Evolutionary conservation across 2,113 vertebrate genomes (phyloP).

Genomic region (Oostethus manadensis): DNA sequence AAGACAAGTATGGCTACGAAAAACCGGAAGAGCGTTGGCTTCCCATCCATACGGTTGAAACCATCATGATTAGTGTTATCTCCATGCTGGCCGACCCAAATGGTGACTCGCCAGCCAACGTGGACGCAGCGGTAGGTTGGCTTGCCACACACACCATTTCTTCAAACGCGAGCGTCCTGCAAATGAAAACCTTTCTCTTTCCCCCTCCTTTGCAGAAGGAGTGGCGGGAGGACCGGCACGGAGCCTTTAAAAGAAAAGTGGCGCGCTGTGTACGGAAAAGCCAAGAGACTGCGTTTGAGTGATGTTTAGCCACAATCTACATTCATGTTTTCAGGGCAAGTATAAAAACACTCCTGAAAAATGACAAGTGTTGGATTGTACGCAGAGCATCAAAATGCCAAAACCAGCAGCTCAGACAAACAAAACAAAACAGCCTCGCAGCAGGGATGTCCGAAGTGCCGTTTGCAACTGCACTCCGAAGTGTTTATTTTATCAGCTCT

Average conservation of each 20-base stretch:
- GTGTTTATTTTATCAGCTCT: too few species aligned
- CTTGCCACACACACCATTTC: neutral
- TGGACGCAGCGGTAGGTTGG: conserved; percentile 92
- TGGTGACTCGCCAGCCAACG: conserved; percentile 96
- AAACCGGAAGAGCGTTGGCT: conserved; percentile 99
- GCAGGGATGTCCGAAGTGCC: too few species aligned
- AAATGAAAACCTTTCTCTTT: neutral
- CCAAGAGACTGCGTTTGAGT: conserved; percentile 99
- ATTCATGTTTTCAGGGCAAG: conserved; percentile 97
- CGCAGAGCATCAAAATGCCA: too few species aligned
- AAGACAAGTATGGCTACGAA: conserved; percentile 98
- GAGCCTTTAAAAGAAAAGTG: conserved; percentile 99
- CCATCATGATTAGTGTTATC: conserved; percentile 99
- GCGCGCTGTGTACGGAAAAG: conserved; percentile 99
- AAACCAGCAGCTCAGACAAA: too few species aligned
- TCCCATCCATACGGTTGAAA: conserved; percentile 98
- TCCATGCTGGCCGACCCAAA: conserved; percentile 99
- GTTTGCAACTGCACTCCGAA: too few species aligned
- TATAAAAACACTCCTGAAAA: conserved; percentile 20
- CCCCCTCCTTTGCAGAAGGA: conserved; percentile 81
- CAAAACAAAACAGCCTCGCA: too few species aligned
- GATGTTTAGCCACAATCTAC: conserved; percentile 85
- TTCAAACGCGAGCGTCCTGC: neutral
- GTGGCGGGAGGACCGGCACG: conserved; percentile 98
- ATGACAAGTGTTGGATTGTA: too few species aligned